A percentile compares a stretch with the other conserved stretches of the same genome.
Evolutionary conservation across 2,888 invertebrate species (phyloP).

Genomic region (Dicranocentrus wangi): DNA sequence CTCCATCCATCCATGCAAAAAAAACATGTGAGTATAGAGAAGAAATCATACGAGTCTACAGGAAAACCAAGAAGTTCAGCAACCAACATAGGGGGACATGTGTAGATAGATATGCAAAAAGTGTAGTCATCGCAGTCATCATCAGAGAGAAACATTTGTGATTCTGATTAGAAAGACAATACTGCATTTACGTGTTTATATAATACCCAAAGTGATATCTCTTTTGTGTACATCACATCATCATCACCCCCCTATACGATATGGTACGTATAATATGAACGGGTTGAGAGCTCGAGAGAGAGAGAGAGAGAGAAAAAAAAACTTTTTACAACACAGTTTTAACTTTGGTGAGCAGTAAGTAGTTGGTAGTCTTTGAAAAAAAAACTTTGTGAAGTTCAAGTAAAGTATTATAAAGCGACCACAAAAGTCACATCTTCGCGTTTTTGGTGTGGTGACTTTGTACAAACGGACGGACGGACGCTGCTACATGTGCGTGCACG

Average conservation of each 20-base stretch:
- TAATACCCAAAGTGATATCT: background rate
- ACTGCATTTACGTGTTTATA: background rate
- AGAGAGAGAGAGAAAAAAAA: too few species aligned
- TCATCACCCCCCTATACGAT: too few species aligned
- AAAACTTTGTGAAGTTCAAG: conserved; percentile 3
- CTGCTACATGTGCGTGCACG: too few species aligned
- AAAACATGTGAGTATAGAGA: background rate
- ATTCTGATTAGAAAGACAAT: conserved; percentile 14
- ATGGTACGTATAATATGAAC: too few species aligned
- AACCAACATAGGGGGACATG: background rate
- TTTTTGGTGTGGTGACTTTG: too few species aligned
- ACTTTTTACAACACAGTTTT: too few species aligned
- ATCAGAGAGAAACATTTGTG: background rate
- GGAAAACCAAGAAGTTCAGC: conserved; percentile 16
- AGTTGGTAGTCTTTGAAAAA: background rate
- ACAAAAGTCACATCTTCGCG: background rate
- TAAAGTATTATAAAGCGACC: background rate
- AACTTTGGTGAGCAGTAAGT: too few species aligned
- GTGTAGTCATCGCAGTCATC: conserved; percentile 5
- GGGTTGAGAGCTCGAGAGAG: too few species aligned
- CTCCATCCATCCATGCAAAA: conserved; percentile 9
- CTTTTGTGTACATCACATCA: too few species aligned
- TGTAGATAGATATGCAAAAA: too few species aligned
- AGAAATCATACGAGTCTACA: background rate
- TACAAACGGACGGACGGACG: too few species aligned